phyloP scores from a whole-genome alignment of 2,888 invertebrate species.

The Muschampia plurimacula region DNA sequence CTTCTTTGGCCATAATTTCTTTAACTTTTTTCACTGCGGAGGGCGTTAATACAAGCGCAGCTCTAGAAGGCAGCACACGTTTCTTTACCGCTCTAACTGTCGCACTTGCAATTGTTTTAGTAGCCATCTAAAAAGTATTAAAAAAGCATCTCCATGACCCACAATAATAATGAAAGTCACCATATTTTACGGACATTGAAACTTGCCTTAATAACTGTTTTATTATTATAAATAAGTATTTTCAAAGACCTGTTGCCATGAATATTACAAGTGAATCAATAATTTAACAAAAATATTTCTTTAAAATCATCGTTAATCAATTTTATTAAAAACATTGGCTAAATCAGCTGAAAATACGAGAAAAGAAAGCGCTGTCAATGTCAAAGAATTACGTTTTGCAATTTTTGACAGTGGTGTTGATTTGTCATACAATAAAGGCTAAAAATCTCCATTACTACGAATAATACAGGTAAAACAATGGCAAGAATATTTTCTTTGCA shows the following conservation, averaged over 20 bases:
- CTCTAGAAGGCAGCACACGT: slow-evolving; percentile 92
- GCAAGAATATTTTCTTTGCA: too few species aligned
- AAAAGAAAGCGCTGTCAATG: background rate
- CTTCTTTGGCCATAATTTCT: slow-evolving; percentile 90
- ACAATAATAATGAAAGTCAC: background rate
- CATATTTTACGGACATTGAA: background rate
- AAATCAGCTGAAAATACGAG: background rate
- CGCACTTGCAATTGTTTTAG: slow-evolving; percentile 93
- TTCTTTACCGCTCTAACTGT: slow-evolving; percentile 95
- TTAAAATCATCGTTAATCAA: background rate
- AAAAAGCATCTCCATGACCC: slow-evolving; percentile 4
- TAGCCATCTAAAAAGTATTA: slow-evolving; percentile 86
- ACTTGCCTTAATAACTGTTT: background rate
- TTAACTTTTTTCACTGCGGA: slow-evolving; percentile 94
- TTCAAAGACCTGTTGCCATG: background rate
- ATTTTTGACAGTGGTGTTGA: too few species aligned
- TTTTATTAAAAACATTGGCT: background rate
- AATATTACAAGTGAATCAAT: background rate
- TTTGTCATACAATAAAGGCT: too few species aligned
- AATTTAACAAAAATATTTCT: slow-evolving; percentile 6
- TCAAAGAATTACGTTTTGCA: background rate
- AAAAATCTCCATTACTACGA: too few species aligned
- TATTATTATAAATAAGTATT: background rate
- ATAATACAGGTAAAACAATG: too few species aligned
- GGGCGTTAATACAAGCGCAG: slow-evolving; percentile 94